Evolutionary conservation across 2,797 vertebrate genomes (phyloP), one percentile per base, ranked within the genome.

Genomic region (Crenichthys baileyi): DNA sequence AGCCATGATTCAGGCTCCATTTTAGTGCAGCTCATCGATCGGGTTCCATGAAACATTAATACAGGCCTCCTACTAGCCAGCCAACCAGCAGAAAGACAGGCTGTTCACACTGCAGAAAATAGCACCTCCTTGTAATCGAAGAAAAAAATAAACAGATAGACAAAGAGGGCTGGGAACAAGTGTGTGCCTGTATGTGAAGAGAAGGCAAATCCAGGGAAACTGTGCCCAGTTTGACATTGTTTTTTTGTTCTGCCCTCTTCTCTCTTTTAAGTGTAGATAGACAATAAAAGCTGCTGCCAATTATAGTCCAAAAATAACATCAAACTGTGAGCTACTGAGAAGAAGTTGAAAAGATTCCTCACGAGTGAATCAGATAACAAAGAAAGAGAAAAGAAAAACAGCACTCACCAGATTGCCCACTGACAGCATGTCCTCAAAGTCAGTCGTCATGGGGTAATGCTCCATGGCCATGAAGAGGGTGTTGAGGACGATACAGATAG

Each of bases 401-500:
- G 0, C 79, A 89, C 97, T 99, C 94, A 99, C 98, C 97, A 99
- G 95, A 81, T 99, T 99, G 73, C 98, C 98, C 3, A 99, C 98
- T 15, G 94, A 79, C 85, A 99, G 95, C 92, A 99, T 98, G 0
- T 96, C 79, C 39, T 99, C 96, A 79, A 99, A 99, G 1, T 97
- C 93, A 0, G 89, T 55, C 0, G 98, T 99, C 98, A 99, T 99
- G 11, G 98, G 98, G 84, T 99, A 98, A 90, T 99, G 98, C 86
- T 99, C 98, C 98, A 99, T 98, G 2, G 98, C 98, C 98, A 99
- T 99, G 91, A 99, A 99, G 78, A 99, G 89, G 0, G 98, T 99
- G 93, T 99, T 99, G 89, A 99, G 97, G 81, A 99, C 98, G 48
- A 99, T 99, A 88, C 98, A 99, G 95, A 99, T 99, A 92, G 98